A percentile compares a stretch with the other conserved stretches of the same genome.
Evolutionary conservation across 2,797 vertebrate species (phyloP).

Genomic region (Morelia viridis): DNA sequence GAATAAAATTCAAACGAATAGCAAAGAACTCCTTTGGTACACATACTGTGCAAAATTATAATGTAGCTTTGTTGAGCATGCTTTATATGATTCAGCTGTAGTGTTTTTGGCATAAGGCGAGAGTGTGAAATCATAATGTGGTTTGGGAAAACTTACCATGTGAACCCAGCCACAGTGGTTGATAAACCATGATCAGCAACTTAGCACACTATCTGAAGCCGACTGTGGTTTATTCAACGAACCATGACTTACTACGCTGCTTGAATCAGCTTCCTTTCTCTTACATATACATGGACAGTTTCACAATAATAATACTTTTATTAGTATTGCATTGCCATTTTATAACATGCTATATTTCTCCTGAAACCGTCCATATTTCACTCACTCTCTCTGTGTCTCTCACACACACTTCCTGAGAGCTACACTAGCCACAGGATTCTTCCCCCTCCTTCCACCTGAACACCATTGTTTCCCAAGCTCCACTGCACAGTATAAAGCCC

Average conservation of each 20-base stretch:
- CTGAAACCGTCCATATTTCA: background rate
- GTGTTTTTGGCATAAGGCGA: background rate
- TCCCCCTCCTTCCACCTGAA: background rate
- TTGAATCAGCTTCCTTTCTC: background rate
- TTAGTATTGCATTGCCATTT: background rate
- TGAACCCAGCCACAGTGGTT: background rate
- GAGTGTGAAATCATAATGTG: background rate
- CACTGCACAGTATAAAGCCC: background rate
- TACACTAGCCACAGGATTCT: background rate
- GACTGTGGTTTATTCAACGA: background rate
- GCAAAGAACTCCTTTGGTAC: background rate
- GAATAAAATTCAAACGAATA: background rate
- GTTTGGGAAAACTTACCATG: background rate
- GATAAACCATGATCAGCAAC: background rate
- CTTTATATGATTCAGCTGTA: background rate
- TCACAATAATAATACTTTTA: background rate
- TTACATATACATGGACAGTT: background rate
- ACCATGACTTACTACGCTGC: background rate
- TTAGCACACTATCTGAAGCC: background rate
- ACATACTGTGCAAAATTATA: background rate
- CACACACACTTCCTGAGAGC: no score
- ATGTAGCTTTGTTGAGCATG: background rate
- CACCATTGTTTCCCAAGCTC: background rate
- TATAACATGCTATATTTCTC: background rate
- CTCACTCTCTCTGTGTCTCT: background rate